Evolutionary conservation across 2,113 vertebrate species (phyloP).

Genomic region (Carassius carassius): DNA sequence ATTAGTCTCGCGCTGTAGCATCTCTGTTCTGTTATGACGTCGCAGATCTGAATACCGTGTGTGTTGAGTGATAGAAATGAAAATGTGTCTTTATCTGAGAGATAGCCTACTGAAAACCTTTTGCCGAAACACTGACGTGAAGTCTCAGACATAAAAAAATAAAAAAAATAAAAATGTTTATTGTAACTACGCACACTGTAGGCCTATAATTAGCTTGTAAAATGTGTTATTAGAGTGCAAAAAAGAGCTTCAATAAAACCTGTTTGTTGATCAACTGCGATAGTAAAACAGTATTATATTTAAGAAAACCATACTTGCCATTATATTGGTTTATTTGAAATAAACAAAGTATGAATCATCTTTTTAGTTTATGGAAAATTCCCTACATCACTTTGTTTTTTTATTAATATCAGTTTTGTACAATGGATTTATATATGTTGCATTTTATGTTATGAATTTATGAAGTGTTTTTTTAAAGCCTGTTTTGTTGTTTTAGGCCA

Average conservation of each 20-base stretch:
- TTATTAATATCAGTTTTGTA: too few relatives aligned
- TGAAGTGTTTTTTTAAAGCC: too few relatives aligned
- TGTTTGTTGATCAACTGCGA: neutral
- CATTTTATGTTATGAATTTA: too few relatives aligned
- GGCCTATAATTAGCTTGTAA: neutral
- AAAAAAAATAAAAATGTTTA: neutral
- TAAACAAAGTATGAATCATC: neutral
- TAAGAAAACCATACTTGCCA: neutral
- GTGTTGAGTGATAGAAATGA: neutral
- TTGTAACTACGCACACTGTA: neutral
- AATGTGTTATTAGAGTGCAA: neutral
- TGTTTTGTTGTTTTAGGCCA: neutral
- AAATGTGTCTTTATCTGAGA: neutral
- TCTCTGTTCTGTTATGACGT: neutral
- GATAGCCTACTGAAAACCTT: neutral
- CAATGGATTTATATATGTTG: too few relatives aligned
- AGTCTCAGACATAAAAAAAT: neutral
- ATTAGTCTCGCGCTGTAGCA: neutral
- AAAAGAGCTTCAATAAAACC: neutral
- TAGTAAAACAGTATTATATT: neutral
- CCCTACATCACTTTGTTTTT: neutral
- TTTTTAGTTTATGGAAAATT: neutral
- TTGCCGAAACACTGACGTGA: neutral
- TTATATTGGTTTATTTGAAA: neutral
- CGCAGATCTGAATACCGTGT: too few relatives aligned